A percentile compares a stretch with the other conserved stretches of the same genome.
Conservation (phyloP, 2,113 vertebrate genomes). For the Argyrosomus japonicus region DNA sequence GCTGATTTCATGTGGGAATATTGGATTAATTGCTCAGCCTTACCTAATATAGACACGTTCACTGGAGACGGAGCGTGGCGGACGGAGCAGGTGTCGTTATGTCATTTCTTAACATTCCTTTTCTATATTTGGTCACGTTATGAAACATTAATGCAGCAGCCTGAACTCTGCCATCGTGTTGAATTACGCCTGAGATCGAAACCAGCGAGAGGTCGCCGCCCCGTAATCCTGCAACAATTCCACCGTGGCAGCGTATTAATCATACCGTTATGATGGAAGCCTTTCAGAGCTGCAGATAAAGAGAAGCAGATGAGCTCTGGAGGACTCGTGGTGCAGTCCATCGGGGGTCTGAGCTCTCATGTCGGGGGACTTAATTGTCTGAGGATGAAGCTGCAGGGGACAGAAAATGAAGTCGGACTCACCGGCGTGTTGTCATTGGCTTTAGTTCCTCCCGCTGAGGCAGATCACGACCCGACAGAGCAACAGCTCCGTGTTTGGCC, state of each 20-base stretch:
- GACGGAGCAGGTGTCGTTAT: background rate
- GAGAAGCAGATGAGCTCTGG: conserved; percentile 25
- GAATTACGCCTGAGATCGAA: background rate
- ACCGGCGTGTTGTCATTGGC: background rate
- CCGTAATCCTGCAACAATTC: too few relatives aligned
- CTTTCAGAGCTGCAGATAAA: background rate
- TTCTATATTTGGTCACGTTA: conserved; percentile 18
- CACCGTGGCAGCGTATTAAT: too few relatives aligned
- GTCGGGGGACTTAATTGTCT: background rate
- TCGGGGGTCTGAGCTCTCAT: background rate
- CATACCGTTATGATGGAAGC: too few relatives aligned
- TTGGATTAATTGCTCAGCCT: too few relatives aligned
- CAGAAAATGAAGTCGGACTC: conserved; percentile 2
- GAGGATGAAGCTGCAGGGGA: background rate
- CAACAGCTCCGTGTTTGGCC: background rate
- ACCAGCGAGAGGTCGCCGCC: too few relatives aligned
- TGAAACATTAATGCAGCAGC: background rate
- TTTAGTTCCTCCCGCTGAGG: background rate
- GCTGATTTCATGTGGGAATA: too few relatives aligned
- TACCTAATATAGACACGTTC: background rate
- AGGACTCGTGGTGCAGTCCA: background rate
- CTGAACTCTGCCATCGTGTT: background rate
- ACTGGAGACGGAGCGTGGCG: background rate
- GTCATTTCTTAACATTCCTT: background rate
- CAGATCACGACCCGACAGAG: background rate